phyloP scores from a whole-genome alignment of 2,113 vertebrate genomes.

The Cnemophilus loriae region DNA sequence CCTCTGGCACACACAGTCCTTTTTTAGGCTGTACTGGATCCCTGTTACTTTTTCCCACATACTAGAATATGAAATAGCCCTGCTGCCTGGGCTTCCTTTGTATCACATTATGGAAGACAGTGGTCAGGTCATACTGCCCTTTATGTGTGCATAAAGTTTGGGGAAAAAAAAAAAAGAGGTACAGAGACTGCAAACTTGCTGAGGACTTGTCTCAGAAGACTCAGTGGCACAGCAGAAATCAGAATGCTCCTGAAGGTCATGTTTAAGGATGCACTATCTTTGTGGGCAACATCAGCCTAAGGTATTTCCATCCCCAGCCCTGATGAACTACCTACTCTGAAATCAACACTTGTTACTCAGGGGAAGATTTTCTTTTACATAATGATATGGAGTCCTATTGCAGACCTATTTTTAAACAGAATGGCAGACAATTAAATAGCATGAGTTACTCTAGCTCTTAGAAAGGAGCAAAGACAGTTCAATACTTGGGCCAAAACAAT shows the following conservation, averaged over 20 bases:
- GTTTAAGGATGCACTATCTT: neutral
- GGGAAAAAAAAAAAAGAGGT: neutral
- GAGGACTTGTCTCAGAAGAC: neutral
- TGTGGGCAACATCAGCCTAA: neutral
- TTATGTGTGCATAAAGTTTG: neutral
- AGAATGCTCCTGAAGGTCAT: neutral
- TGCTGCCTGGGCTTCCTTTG: neutral
- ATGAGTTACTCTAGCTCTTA: neutral
- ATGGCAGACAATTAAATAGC: neutral
- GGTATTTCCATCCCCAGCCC: neutral
- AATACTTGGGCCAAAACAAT: neutral
- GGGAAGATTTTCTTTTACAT: neutral
- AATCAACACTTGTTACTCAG: neutral
- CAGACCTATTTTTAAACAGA: neutral
- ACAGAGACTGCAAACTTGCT: neutral
- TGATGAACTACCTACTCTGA: neutral
- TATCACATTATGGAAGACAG: neutral
- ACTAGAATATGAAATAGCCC: neutral
- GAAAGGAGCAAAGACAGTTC: neutral
- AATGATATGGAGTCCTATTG: neutral
- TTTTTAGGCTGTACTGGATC: neutral
- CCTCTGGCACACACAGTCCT: neutral
- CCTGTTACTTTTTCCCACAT: neutral
- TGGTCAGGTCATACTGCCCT: neutral
- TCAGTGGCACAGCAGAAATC: neutral